A percentile compares a stretch with the other conserved stretches of the same genome.
phyloP scores from a whole-genome alignment of 2,888 invertebrate species.

The Drosophila maculinotata region DNA sequence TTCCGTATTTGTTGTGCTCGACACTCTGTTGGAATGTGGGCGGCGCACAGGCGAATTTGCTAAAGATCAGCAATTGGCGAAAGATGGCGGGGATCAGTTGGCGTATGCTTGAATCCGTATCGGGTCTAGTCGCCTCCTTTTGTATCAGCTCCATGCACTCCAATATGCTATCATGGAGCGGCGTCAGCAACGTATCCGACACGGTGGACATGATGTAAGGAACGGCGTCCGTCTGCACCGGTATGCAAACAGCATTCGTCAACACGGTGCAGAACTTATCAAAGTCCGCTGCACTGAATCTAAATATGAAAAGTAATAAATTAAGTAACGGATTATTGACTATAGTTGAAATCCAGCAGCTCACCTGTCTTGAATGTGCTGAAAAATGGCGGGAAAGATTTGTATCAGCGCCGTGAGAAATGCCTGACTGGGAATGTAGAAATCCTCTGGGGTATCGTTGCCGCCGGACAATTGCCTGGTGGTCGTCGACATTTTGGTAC shows the following conservation, averaged over 20 bases:
- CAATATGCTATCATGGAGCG: conserved; percentile 93
- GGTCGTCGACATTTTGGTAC: conserved; percentile 87
- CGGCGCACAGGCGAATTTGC: conserved; percentile 90
- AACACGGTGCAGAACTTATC: conserved; percentile 91
- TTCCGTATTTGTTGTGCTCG: conserved; percentile 86
- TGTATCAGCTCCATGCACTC: conserved; percentile 95
- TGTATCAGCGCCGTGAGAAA: conserved; percentile 97
- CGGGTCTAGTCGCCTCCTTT: conserved; percentile 88
- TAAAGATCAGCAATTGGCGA: conserved; percentile 88
- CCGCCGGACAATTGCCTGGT: conserved; percentile 48
- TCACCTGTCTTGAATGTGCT: conserved; percentile 92
- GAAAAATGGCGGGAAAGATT: conserved; percentile 97
- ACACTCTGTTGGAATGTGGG: conserved; percentile 85
- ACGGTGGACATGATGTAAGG: conserved; percentile 92
- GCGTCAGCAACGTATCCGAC: conserved; percentile 92
- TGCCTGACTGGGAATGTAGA: conserved; percentile 95
- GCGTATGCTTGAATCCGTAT: conserved; percentile 86
- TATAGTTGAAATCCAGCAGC: background rate
- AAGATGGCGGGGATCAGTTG: conserved; percentile 90
- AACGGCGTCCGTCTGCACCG: conserved; percentile 92
- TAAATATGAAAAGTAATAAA: conserved; percentile 20
- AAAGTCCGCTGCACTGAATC: conserved; percentile 88
- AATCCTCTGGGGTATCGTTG: conserved; percentile 85
- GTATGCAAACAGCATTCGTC: conserved; percentile 91
- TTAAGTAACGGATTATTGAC: background rate